Conservation (phyloP, 2,113 vertebrate genomes). For the Rhinolophus sinicus region DNA sequence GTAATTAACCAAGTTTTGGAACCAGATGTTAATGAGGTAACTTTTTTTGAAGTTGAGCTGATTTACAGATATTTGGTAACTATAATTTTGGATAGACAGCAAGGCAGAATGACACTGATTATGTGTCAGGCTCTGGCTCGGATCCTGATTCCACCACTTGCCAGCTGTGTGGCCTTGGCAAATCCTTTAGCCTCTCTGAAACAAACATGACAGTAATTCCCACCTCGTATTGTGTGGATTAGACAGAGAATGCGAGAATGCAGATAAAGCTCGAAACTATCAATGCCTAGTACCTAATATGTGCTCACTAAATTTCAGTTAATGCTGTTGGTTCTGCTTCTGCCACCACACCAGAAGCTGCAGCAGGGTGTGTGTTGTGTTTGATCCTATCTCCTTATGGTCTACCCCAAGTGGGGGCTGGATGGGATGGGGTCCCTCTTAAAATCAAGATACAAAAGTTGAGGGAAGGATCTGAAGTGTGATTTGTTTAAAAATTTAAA, state of each 20-base stretch:
- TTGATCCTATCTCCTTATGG: neutral
- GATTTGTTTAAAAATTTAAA: neutral
- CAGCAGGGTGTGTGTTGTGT: neutral
- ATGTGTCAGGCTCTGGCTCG: neutral
- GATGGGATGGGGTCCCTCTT: accelerated
- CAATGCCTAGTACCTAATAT: neutral
- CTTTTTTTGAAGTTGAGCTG: neutral
- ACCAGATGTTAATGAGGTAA: neutral
- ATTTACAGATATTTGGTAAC: conserved; percentile 8
- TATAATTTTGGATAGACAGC: neutral
- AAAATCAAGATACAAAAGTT: neutral
- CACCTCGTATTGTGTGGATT: neutral
- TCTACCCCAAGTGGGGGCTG: no score
- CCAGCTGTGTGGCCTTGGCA: neutral
- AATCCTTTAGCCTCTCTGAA: neutral
- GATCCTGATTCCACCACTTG: neutral
- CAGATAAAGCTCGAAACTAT: neutral
- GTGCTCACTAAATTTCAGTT: neutral
- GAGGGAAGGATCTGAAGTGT: neutral
- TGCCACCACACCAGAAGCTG: neutral
- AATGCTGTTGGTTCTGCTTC: neutral
- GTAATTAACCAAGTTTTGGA: conserved; percentile 32
- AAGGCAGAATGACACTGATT: neutral
- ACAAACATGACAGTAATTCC: neutral
- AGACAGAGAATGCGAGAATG: neutral